Base-by-base conservation (phyloP, 2,888 invertebrate genomes). In the Chymomyza fuscimana region DNA sequence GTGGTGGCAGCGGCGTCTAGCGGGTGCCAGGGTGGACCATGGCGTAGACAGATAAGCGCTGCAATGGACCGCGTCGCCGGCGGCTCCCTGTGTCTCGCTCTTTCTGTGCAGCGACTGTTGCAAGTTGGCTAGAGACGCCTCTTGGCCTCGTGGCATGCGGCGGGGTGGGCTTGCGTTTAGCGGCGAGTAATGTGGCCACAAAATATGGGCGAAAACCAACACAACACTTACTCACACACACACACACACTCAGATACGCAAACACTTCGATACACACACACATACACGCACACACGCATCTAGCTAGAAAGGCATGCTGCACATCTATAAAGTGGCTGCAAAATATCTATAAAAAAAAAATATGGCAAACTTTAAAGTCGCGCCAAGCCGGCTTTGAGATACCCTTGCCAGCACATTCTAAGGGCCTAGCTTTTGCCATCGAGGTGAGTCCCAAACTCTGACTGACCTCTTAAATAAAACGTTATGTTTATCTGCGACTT, bases 261-360 rank as follows among this genome's bases (percentile, higher is more conserved):
- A 25, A 25, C 25, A 25, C 25, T 25, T 25, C 1, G 25, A 25
- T 25, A 25, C 25, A 25, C 25, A 25, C 25, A 25, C 25, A 25
- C 25, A 36, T 1, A 82, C 85, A 85, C 76, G 87, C 87, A 36
- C 7, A 82, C 85, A 85, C 76, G 87, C 87, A 79, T 67, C 63
- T 61, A 62, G 60, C 19, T 36, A 36, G n/a, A 9, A 19, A 19
- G 54, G 50, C 16, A 52, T 60, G 32, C 32, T n/a, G 60, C 69
- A 69, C 82, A 77, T 65, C 80, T 69, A 84, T 82, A 84, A 87
- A 87, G 83, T 84, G 83, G 81, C 87, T 79, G 79, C 82, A 85
- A 84, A 80, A 84, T 84, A 74, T 84, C 79, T 77, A 32, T 32
- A 85, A 70, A 52, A 46, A 10, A 10, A 40, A 46, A 80, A 75